Evolutionary conservation across 2,888 invertebrate species (phyloP), one percentile per base, ranked within the genome.

Genomic region (Microplitis deprimator): DNA sequence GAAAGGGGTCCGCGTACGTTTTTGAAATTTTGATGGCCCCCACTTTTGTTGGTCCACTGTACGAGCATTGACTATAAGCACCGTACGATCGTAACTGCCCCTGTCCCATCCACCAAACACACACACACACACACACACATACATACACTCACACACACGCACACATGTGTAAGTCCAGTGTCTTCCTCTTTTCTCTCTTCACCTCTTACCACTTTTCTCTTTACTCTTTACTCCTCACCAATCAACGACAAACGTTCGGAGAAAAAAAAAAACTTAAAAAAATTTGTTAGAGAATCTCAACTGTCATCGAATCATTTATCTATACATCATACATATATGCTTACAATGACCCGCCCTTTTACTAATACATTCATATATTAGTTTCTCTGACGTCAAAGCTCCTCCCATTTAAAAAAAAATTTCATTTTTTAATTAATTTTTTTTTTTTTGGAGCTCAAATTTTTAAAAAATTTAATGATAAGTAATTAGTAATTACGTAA

Each of bases 21-120:
- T 89, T 89, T 89, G 89, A 89, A 90, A 90, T 90, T 90, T 90
- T 90, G 89, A 90, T 90, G 89, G 88, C 89, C 90, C 90, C 90
- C 90, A 89, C 90, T 79, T 82, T 77, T 70, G 74, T 50, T 75
- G 74, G 76, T 73, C 67, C 74, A 73, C 78, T 77, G 75, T 69
- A 72, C 60, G 41, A 69, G 73, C 75, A 68, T 62, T 76, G 73
- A n/a, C 60, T 65, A 68, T 77, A 68, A 71, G 71, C 70, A 79
- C 78, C 72, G 73, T 41, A 70, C 73, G 68, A 20, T 64, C 70
- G 62, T 20, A 13, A 13, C 75, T 74, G 65, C 71, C 75, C 62
- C 68, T 59, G 76, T 78, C 62, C 68, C 40, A 75, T 78, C 65
- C 72, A 70, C 61, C 73, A 68, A 40, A 68, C 16, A 5, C 13